Evolutionary conservation across 2,888 invertebrate species (phyloP), one percentile per base, ranked within the genome.

Genomic region (Microctonus hyperodae): DNA sequence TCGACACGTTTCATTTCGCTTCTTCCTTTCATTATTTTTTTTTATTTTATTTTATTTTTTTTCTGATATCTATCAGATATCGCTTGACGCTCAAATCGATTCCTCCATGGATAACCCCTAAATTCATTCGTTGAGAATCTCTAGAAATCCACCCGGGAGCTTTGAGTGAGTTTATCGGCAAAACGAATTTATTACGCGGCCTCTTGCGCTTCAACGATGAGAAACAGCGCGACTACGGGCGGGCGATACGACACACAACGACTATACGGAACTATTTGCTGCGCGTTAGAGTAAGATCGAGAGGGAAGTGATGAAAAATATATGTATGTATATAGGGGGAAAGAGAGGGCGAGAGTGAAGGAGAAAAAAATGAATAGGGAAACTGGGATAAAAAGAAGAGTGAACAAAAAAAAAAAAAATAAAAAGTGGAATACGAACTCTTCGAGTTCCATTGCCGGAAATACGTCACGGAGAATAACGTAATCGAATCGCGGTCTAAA

Each of bases 401-500:
- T n/a, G n/a, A n/a, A n/a, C n/a, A n/a, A n/a, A n/a, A n/a, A n/a
- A n/a, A n/a, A n/a, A n/a, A n/a, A n/a, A n/a, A n/a, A n/a, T n/a
- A n/a, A n/a, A n/a, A n/a, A 53, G 33, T 35, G 22, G 11, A 31
- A 56, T 20, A 57, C 56, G 51, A 63, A 48, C 13, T 33, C 28
- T 57, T 33, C 20, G 56, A 57, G 50, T 56, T 64, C 59, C 65
- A 66, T 69, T 62, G 64, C 62, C 65, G 64, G 66, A 70, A 69
- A 73, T 72, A 71, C 68, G 70, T 72, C 72, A 71, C 69, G 69
- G 53, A 70, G 68, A 68, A 61, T 68, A 68, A 72, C 63, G 73
- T 72, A 73, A 73, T 71, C 69, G 73, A 73, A 73, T 73, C 60
- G 70, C 70, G 69, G 69, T 72, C 64, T 67, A 72, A 72, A 73